These are phyloP conservation scores for Gobius niger DNA, from an alignment of 2,113 vertebrate genomes.

Conservation along the genomic window DNA sequence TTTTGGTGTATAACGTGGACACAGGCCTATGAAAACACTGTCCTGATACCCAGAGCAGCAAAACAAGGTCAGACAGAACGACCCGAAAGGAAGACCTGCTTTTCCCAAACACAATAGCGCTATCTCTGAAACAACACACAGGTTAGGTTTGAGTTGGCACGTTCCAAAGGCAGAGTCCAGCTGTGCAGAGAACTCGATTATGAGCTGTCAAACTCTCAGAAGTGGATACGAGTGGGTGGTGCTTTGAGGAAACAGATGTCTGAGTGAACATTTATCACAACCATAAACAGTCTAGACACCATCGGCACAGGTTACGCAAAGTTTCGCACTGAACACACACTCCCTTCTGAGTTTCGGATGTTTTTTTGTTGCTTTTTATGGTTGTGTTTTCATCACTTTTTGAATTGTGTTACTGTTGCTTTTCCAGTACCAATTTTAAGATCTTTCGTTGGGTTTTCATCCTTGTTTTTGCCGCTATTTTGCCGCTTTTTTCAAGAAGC, in stretches of 20 bases:
- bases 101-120: conserved; percentile 24
- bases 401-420: too few relatives aligned
- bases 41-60: conserved; percentile 22
- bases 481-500: too few relatives aligned
- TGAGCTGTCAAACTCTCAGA: conserved; percentile 2
- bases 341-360: too few relatives aligned
- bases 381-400: too few relatives aligned
- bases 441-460: too few relatives aligned
- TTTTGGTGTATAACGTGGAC: not conserved
- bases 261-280: not conserved
- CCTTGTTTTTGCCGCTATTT: too few relatives aligned
- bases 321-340: too few relatives aligned
- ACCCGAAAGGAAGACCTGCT: conserved; percentile 22
- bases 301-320: too few relatives aligned
- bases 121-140: conserved; percentile 1
- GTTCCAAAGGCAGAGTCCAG: not conserved
- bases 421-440: too few relatives aligned
- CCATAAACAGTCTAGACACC: not conserved
- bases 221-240: not conserved
- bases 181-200: not conserved
- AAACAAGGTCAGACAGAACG: conserved; percentile 6
- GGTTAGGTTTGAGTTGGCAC: conserved; percentile 25
- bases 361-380: too few relatives aligned
- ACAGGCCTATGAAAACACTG: conserved; percentile 26
- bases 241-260: not conserved